phyloP scores from a whole-genome alignment of 2,888 invertebrate species.

The Omphaloscelis lunosa region DNA sequence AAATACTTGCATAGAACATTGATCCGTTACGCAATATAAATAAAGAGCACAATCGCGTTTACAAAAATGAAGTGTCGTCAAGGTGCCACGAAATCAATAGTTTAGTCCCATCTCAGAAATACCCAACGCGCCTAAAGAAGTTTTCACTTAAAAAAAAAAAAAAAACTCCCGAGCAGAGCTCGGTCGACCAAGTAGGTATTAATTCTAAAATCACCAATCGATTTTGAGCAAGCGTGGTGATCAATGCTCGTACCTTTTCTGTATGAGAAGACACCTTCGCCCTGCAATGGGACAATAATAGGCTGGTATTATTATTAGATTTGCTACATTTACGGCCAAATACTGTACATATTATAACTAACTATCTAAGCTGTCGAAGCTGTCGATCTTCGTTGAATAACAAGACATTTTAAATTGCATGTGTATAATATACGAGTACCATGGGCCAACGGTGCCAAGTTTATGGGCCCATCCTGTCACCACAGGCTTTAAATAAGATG shows the following conservation, averaged over 20 bases:
- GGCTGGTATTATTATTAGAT: neutral
- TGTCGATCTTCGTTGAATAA: constrained; percentile 35
- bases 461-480: constrained; percentile 55
- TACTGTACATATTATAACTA: neutral
- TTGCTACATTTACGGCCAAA: neutral
- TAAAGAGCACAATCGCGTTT: too few species aligned
- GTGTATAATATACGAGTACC: constrained; percentile 33
- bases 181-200: too few species aligned
- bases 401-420: constrained; percentile 38
- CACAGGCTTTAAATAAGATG: constrained; percentile 44
- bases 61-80: too few species aligned
- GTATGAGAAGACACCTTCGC: neutral
- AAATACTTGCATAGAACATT: too few species aligned
- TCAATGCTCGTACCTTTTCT: neutral
- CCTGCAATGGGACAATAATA: neutral
- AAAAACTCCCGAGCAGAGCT: too few species aligned
- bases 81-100: too few species aligned
- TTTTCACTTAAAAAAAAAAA: too few species aligned
- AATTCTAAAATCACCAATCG: too few species aligned
- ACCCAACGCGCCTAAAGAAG: too few species aligned
- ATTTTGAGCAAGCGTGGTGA: too few species aligned
- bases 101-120: too few species aligned
- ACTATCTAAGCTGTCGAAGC: neutral
- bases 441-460: constrained; percentile 18
- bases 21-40: too few species aligned